Evolutionary conservation across 2,888 invertebrate genomes (phyloP).

Genomic region (Drosophila atripex): DNA sequence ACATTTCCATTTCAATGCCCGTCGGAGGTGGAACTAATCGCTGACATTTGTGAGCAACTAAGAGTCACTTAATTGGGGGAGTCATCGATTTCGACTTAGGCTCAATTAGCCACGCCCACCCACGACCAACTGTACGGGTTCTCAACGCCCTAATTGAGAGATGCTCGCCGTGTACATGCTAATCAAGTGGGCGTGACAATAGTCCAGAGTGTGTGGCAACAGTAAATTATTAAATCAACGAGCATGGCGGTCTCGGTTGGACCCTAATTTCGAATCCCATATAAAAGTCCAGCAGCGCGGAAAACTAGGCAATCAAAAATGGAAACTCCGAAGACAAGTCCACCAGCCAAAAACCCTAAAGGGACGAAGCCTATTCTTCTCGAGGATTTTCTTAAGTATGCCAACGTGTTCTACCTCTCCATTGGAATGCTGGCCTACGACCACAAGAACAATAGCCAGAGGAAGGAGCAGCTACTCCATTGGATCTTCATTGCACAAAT

Average conservation of each 20-base stretch:
- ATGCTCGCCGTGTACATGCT: slow-evolving; percentile 45
- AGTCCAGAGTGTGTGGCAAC: slow-evolving; percentile 55
- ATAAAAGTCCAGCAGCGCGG: slow-evolving; percentile 24
- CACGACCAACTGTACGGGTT: slow-evolving; percentile 59
- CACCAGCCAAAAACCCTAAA: not conserved
- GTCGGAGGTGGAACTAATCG: slow-evolving; percentile 35
- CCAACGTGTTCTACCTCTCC: slow-evolving; percentile 65
- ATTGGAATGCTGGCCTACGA: slow-evolving; percentile 72
- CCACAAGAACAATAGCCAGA: slow-evolving; percentile 7
- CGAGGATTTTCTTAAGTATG: slow-evolving; percentile 59
- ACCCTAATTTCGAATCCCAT: slow-evolving; percentile 1
- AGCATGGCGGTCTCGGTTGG: not conserved
- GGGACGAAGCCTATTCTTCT: slow-evolving; percentile 29
- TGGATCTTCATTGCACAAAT: slow-evolving; percentile 56
- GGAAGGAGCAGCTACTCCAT: slow-evolving; percentile 31
- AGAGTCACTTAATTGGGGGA: slow-evolving; percentile 56
- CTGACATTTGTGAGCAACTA: slow-evolving; percentile 41
- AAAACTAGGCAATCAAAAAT: slow-evolving; percentile 16
- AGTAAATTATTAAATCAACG: slow-evolving; percentile 57
- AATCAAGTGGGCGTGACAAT: slow-evolving; percentile 59
- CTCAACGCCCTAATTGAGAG: slow-evolving; percentile 67
- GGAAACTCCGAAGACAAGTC: not conserved
- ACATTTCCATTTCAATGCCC: slow-evolving; percentile 11
- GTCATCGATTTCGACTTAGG: slow-evolving; percentile 65
- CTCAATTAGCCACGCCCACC: slow-evolving; percentile 59